Evolutionary conservation across 2,888 invertebrate genomes (phyloP).

Genomic region (Coenonympha arcania): DNA sequence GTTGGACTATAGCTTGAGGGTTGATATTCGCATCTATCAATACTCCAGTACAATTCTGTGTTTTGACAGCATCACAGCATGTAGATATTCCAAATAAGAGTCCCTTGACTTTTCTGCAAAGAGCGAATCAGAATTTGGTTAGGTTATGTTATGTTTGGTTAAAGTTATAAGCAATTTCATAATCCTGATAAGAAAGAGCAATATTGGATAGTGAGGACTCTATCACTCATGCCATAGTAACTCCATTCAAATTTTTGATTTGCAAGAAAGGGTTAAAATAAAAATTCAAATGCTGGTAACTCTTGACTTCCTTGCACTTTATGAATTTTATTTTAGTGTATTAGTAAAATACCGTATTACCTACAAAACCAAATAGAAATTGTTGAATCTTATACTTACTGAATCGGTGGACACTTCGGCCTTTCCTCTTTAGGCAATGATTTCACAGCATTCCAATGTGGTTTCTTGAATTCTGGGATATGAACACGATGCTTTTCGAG

Average conservation of each 20-base stretch:
- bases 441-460: constrained; percentile 56
- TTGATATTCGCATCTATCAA: constrained; percentile 58
- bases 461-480: constrained; percentile 52
- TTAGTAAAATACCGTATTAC: too few relatives aligned
- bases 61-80: constrained; percentile 41
- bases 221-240: too few relatives aligned
- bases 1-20: constrained; percentile 57
- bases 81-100: constrained; percentile 59
- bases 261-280: too few relatives aligned
- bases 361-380: too few relatives aligned
- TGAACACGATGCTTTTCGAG: constrained; percentile 43
- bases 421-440: constrained; percentile 54
- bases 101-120: constrained; percentile 54
- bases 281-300: too few relatives aligned
- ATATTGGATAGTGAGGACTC: too few relatives aligned
- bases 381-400: constrained; percentile 36
- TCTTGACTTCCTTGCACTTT: too few relatives aligned
- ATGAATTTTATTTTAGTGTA: too few relatives aligned
- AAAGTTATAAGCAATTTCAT: too few relatives aligned
- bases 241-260: too few relatives aligned
- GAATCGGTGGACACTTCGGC: constrained; percentile 47
- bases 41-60: constrained; percentile 46
- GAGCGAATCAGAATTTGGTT: constrained; percentile 2
- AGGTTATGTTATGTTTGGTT: too few relatives aligned
- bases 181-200: background rate